A percentile compares a stretch with the other conserved stretches of the same genome.
phyloP scores from a whole-genome alignment of 2,888 invertebrate species.

The Trilocha varians region DNA sequence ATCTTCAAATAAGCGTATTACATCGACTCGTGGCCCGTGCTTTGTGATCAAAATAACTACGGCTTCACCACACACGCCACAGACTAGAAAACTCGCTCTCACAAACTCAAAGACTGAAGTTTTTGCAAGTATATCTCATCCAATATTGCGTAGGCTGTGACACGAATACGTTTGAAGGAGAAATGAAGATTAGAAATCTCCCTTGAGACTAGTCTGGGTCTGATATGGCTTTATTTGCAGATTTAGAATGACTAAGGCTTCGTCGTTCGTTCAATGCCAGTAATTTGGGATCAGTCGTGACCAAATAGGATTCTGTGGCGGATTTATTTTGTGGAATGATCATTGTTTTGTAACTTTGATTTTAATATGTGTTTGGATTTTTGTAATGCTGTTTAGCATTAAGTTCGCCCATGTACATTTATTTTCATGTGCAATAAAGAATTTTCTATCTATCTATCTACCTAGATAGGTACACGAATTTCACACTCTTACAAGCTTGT shows the following conservation, averaged over 20 bases:
- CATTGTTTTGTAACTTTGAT: not conserved
- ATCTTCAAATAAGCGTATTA: conserved; percentile 65
- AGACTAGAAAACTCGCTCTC: conserved; percentile 4
- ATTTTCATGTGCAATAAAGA: no score
- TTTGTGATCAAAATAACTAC: conserved; percentile 53
- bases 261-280: conserved; percentile 27
- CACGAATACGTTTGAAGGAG: conserved; percentile 18
- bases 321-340: not conserved
- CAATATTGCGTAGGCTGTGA: not conserved
- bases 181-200: conserved; percentile 16
- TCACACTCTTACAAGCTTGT: no score
- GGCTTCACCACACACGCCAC: conserved; percentile 29
- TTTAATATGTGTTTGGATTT: no score
- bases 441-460: no score
- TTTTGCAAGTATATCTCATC: conserved; percentile 11
- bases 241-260: conserved; percentile 44
- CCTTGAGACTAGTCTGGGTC: conserved; percentile 33
- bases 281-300: conserved; percentile 32
- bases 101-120: conserved; percentile 11
- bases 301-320: conserved; percentile 5
- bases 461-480: no score
- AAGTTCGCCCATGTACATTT: no score
- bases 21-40: conserved; percentile 38
- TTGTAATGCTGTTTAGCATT: no score
- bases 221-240: conserved; percentile 42